phyloP scores from a whole-genome alignment of 2,888 invertebrate species.

The Tipula confusa region DNA sequence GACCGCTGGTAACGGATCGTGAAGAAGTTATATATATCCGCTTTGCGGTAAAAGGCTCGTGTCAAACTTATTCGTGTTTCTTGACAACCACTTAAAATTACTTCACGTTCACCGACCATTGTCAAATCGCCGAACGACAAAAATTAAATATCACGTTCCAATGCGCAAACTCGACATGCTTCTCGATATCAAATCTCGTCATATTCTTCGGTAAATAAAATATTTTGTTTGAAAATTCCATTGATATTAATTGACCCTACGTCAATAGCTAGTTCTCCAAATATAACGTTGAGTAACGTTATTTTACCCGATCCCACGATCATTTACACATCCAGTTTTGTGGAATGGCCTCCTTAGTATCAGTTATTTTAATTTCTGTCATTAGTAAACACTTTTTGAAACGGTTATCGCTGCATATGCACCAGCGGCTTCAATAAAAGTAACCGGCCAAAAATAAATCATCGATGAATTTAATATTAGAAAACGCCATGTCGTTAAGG shows the following conservation, averaged over 20 bases:
- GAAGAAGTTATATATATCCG: constrained; percentile 71
- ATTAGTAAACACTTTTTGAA: constrained; percentile 53
- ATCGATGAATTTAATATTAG: constrained; percentile 73
- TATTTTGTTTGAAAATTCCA: constrained; percentile 78
- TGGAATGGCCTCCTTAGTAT: neutral
- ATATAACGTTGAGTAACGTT: constrained; percentile 65
- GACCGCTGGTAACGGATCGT: constrained; percentile 75
- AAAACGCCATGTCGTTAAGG: constrained; percentile 72
- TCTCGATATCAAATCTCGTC: constrained; percentile 56
- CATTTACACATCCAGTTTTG: constrained; percentile 53
- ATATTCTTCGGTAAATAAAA: constrained; percentile 75
- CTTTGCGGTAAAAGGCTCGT: constrained; percentile 68
- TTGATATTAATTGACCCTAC: constrained; percentile 58
- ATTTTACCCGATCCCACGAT: constrained; percentile 74
- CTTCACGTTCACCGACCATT: constrained; percentile 62
- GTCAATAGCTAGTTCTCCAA: constrained; percentile 63
- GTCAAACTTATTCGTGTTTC: constrained; percentile 71
- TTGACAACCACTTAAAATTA: constrained; percentile 70
- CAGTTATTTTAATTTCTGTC: constrained; percentile 39
- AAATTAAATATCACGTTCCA: constrained; percentile 61
- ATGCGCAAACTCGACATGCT: constrained; percentile 57
- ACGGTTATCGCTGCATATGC: constrained; percentile 60
- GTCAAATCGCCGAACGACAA: constrained; percentile 55
- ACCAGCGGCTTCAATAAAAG: constrained; percentile 63
- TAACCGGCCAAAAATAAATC: constrained; percentile 72